These are phyloP conservation scores for Ursus arctos DNA, from an alignment of 2,113 vertebrate genomes.

Conservation along the genomic window DNA sequence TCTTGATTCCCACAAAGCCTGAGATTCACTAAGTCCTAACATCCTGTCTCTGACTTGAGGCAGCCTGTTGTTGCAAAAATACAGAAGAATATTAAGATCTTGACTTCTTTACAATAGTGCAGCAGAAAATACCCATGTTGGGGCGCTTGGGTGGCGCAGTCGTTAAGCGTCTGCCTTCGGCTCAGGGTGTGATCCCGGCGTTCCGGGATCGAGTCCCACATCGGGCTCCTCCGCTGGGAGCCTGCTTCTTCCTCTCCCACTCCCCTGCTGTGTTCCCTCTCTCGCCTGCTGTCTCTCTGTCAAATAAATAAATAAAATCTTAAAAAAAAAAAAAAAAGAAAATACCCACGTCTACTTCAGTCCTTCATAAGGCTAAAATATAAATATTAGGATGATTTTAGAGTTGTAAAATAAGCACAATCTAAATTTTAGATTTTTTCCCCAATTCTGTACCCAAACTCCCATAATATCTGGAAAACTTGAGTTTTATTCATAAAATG, in stretches of 20 bases:
- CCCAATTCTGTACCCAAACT: background rate
- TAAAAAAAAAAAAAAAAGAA: background rate
- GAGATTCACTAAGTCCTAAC: background rate
- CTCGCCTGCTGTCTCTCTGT: too few species aligned
- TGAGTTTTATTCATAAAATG: background rate
- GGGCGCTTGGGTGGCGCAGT: too few species aligned
- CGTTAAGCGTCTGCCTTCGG: too few species aligned
- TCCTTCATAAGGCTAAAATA: background rate
- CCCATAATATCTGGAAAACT: background rate
- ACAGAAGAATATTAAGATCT: conserved; percentile 30
- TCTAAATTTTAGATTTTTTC: background rate
- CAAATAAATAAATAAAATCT: too few species aligned
- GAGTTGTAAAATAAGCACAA: background rate
- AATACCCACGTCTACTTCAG: background rate
- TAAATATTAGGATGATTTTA: conserved; percentile 10
- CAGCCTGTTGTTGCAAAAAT: conserved; percentile 52
- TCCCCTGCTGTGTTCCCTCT: too few species aligned
- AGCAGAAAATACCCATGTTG: background rate
- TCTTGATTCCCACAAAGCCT: conserved; percentile 49
- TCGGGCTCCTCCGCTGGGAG: too few species aligned
- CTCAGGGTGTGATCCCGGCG: too few species aligned
- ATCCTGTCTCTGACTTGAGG: conserved; percentile 26
- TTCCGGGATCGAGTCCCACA: too few species aligned
- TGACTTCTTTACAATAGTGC: background rate
- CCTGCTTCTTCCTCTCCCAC: too few species aligned